A percentile compares a stretch with the other conserved stretches of the same genome.
Evolutionary conservation across 2,888 invertebrate genomes (phyloP).

Genomic region (Drosophila birchii): DNA sequence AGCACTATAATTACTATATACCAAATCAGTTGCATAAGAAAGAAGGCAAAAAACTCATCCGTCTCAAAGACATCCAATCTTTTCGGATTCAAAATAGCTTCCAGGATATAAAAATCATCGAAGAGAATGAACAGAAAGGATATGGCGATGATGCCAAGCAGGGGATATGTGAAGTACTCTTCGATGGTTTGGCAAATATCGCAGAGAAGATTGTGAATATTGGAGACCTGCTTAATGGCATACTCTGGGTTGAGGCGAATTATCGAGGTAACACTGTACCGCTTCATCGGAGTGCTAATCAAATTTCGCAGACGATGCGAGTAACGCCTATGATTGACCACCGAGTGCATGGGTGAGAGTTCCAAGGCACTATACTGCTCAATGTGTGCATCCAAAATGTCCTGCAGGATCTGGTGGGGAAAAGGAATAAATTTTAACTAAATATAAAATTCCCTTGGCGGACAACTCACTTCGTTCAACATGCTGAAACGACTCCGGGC

Average conservation of each 20-base stretch:
- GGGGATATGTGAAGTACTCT: constrained; percentile 82
- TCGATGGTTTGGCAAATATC: constrained; percentile 82
- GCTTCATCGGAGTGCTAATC: constrained; percentile 65
- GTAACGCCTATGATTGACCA: constrained; percentile 62
- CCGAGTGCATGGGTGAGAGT: constrained; percentile 79
- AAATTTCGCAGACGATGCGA: constrained; percentile 54
- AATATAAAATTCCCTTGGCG: neutral
- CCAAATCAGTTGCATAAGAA: constrained; percentile 82
- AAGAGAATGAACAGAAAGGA: constrained; percentile 83
- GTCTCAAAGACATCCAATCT: constrained; percentile 77
- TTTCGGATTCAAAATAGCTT: constrained; percentile 80
- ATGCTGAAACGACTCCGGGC: constrained; percentile 80
- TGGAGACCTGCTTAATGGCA: constrained; percentile 80
- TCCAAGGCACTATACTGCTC: constrained; percentile 73
- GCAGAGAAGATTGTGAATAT: constrained; percentile 82
- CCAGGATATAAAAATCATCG: constrained; percentile 83
- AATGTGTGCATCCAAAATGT: constrained; percentile 78
- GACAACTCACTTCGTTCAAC: constrained; percentile 79
- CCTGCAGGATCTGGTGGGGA: constrained; percentile 74
- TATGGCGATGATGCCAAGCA: constrained; percentile 82
- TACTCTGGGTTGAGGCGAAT: constrained; percentile 79
- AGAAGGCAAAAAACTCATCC: constrained; percentile 83
- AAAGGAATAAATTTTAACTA: neutral
- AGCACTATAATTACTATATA: constrained; percentile 81
- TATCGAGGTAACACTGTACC: constrained; percentile 79